Conservation (phyloP, 2,113 vertebrate genomes). For the Dunckerocampus dactyliophorus region DNA sequence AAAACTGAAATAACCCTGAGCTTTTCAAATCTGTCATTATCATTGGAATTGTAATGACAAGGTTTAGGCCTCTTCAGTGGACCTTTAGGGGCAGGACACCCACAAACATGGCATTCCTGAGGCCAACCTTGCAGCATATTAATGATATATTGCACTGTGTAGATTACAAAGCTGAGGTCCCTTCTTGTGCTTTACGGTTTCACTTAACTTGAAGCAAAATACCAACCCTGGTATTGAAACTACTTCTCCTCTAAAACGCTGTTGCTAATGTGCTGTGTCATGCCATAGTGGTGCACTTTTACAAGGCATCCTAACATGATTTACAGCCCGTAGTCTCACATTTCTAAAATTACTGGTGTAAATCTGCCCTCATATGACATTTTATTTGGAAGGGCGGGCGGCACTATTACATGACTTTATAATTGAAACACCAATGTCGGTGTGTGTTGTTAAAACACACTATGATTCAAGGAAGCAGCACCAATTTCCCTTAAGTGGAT, state of each 20-base stretch:
- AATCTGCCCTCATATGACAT: neutral
- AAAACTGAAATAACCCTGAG: constrained; percentile 73
- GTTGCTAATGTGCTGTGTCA: constrained; percentile 61
- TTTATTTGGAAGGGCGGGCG: constrained; percentile 13
- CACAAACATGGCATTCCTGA: constrained; percentile 76
- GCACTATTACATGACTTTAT: constrained; percentile 29
- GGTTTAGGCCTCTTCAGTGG: constrained; percentile 72
- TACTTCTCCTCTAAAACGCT: constrained; percentile 41
- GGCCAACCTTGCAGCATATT: constrained; percentile 71
- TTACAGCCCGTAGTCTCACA: neutral
- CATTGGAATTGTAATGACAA: constrained; percentile 80
- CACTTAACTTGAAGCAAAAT: constrained; percentile 60
- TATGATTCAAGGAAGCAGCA: constrained; percentile 40
- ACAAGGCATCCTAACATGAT: constrained; percentile 10
- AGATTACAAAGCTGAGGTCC: constrained; percentile 70
- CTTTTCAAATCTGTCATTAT: constrained; percentile 77
- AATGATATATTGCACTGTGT: constrained; percentile 69
- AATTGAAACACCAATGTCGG: constrained; percentile 36
- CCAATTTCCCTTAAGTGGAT: constrained; percentile 31
- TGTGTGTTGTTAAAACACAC: constrained; percentile 30
- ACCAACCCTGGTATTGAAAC: constrained; percentile 47
- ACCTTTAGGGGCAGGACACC: constrained; percentile 75
- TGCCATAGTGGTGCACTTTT: constrained; percentile 26
- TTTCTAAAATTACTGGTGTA: constrained; percentile 9
- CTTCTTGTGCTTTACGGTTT: constrained; percentile 58